A percentile compares a stretch with the other conserved stretches of the same genome.
phyloP scores from a whole-genome alignment of 2,888 invertebrate species.

The Augochlorella aurata region DNA sequence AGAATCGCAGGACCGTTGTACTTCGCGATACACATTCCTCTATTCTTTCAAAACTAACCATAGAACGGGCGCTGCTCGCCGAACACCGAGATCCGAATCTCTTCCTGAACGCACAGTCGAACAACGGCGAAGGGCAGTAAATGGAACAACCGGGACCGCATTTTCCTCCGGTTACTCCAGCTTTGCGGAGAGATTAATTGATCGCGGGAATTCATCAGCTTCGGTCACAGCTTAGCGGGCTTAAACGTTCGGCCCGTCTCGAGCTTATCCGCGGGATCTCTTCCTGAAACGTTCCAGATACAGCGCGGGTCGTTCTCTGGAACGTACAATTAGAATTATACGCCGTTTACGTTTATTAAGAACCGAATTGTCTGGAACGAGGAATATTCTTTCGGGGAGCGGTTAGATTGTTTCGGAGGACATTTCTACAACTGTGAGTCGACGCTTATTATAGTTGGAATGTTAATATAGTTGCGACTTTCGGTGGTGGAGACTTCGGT shows the following conservation, averaged over 20 bases:
- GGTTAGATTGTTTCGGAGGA: too few relatives aligned
- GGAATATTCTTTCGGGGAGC: too few relatives aligned
- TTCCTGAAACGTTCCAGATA: too few relatives aligned
- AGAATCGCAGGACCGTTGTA: conserved; percentile 51
- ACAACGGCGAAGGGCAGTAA: neutral
- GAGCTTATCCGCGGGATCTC: neutral
- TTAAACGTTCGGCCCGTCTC: neutral
- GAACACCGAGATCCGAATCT: neutral
- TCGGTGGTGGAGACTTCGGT: too few relatives aligned
- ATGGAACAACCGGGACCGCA: neutral
- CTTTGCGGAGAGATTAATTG: neutral
- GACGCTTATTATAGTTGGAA: too few relatives aligned
- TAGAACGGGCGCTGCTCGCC: too few relatives aligned
- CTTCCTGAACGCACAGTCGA: neutral
- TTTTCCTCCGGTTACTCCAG: neutral
- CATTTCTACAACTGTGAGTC: too few relatives aligned
- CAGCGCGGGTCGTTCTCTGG: too few relatives aligned
- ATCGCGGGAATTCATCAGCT: neutral
- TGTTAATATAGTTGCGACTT: too few relatives aligned
- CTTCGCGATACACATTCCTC: conserved; percentile 47
- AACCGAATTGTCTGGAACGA: neutral
- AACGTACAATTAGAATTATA: neutral
- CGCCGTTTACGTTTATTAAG: neutral
- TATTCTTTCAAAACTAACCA: conserved; percentile 1
- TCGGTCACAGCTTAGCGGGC: neutral